These are phyloP conservation scores for Trachythela sp. DNA, from an alignment of 64 coral and sea anemone species.

Conservation along the genomic window DNA sequence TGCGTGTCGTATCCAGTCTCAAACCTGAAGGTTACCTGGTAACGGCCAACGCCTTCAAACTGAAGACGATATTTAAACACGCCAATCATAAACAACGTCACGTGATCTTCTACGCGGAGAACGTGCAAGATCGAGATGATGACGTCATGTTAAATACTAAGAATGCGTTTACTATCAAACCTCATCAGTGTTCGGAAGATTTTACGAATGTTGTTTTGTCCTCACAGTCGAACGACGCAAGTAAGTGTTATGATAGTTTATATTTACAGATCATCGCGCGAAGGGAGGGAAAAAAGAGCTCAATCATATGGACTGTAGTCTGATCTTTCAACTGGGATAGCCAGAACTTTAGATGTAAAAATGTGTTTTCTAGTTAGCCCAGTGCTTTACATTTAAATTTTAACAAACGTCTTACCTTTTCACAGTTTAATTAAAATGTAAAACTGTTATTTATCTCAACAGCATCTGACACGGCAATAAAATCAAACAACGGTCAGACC, in stretches of 20 bases:
- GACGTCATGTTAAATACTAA: constrained; percentile 74
- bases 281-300: too few species aligned
- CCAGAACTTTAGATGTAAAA: too few species aligned
- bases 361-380: too few species aligned
- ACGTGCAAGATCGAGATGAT: constrained; percentile 59
- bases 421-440: too few species aligned
- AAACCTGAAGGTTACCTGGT: constrained; percentile 84
- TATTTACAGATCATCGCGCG: too few species aligned
- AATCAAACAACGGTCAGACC: too few species aligned
- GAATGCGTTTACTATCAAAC: constrained; percentile 72
- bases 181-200: constrained; percentile 55
- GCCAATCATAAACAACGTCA: constrained; percentile 74
- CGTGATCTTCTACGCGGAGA: constrained; percentile 87
- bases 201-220: constrained; percentile 64
- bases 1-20: constrained; percentile 85
- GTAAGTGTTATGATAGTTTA: neutral
- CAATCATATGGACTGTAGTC: too few species aligned
- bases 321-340: too few species aligned
- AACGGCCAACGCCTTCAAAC: constrained; percentile 85
- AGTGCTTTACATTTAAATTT: too few species aligned
- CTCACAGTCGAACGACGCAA: neutral
- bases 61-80: constrained; percentile 96
- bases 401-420: too few species aligned
- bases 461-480: too few species aligned
- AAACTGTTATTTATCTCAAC: too few species aligned